Base-by-base conservation (phyloP, 2,888 invertebrate genomes). In the Dyspetes luteomarginatus region DNA sequence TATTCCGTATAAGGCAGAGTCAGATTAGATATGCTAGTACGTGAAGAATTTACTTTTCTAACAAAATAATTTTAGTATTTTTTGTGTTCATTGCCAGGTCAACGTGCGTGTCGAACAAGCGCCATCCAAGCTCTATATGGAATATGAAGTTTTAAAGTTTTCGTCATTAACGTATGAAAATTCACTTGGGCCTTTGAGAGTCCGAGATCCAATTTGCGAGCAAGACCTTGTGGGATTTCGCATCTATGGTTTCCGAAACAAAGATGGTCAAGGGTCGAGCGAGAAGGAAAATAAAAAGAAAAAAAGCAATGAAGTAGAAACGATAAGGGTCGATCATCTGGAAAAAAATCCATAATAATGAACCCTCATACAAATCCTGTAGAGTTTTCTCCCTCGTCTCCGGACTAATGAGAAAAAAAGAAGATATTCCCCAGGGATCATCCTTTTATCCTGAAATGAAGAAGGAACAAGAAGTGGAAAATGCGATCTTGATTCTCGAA, bases 151-250 rank as follows among this genome's bases (percentile, higher is more conserved):
- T 58, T 56, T 5, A n/a, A 45, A 26, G 41, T 64, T 45, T 67
- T 67, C 19, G 19, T 68, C 26, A n/a, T 48, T n/a, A 55, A 45
- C 15, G 7, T 17, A 68, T 26, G 17, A 0, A 55, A 12, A 26
- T 71, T 58, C 48, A 58, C 48, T 48, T 45, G 1, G 17, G 4
- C 15, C 30, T 48, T 45, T 45, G 43, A n/a, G 17, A 15, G n/a
- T 45, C 45, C 22, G 17, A 28, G 50, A 68, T 76, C 45, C 68
- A 19, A 76, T 76, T 76, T 76, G 41, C 17, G 30, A 26, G 65
- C 41, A 48, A 76, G 41, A 58, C 17, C 36, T 68, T 76, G 4
- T 76, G 24, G 9, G 76, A 68, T 67, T 75, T 75, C 58, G 24
- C 75, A 24, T 68, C 15, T 64, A 72, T 41, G 50, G 28, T 64